A percentile compares a stretch with the other conserved stretches of the same genome.
These are phyloP conservation scores for Aratinga solstitialis DNA, from an alignment of 2,797 vertebrate species.

Conservation along the genomic window DNA sequence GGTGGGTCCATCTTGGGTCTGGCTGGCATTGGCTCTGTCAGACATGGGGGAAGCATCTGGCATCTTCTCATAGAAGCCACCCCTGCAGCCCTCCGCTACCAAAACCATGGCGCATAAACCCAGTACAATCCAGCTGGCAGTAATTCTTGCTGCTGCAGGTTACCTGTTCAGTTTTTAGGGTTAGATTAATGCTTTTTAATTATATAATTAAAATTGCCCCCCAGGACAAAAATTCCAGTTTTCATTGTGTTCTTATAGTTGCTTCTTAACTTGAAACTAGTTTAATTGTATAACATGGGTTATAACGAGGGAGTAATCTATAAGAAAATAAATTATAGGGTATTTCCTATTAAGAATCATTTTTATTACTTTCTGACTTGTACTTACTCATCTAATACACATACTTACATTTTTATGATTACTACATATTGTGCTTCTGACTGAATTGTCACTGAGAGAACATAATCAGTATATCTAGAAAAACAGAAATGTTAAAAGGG, in stretches of 20 bases:
- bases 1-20: fast-evolving
- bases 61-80: background rate
- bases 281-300: background rate
- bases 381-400: background rate
- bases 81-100: background rate
- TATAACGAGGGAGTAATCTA: background rate
- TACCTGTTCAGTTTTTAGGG: background rate
- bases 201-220: background rate
- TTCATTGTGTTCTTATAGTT: background rate
- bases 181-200: background rate
- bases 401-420: background rate
- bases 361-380: constrained; percentile 8
- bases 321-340: background rate
- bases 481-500: background rate
- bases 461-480: constrained; percentile 10
- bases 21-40: background rate
- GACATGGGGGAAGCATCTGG: background rate
- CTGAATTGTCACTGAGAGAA: constrained; percentile 13
- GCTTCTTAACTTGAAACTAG: background rate
- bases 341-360: background rate
- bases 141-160: background rate
- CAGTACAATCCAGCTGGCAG: background rate
- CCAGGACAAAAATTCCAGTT: background rate
- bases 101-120: background rate
- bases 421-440: background rate